Evolutionary conservation across 2,888 invertebrate genomes (phyloP).

Genomic region (Julus scanicus): DNA sequence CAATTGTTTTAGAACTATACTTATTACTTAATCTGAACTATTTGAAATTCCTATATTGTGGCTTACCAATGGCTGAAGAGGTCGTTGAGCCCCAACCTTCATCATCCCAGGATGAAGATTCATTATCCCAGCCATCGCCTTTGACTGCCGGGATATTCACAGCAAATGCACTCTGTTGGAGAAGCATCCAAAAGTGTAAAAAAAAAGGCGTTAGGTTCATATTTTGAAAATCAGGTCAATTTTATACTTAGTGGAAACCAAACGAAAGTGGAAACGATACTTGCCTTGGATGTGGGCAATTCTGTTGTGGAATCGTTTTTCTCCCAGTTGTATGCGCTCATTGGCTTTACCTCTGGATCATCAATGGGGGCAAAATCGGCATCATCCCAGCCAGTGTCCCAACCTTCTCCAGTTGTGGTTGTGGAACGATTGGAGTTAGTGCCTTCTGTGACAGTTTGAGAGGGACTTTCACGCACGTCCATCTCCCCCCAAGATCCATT

Average conservation of each 20-base stretch:
- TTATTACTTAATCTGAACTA: neutral
- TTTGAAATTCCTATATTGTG: neutral
- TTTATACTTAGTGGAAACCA: too few species aligned
- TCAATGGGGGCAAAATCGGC: neutral
- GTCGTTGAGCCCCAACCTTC: conserved; percentile 29
- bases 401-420: neutral
- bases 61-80: neutral
- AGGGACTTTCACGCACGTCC: conserved; percentile 72
- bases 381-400: conserved; percentile 55
- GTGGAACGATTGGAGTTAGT: neutral
- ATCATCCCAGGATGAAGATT: neutral
- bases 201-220: neutral
- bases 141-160: neutral
- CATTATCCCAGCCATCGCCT: neutral
- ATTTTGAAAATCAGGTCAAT: too few species aligned
- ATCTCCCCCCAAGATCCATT: conserved; percentile 91
- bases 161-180: neutral
- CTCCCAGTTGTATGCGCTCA: conserved; percentile 19
- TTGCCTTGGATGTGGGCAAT: neutral
- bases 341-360: neutral
- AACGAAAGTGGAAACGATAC: too few species aligned
- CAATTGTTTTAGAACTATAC: neutral
- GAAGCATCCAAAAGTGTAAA: neutral
- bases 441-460: neutral
- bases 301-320: neutral